Conservation (phyloP, 2,113 vertebrate species). For the Heloderma charlesbogerti region DNA sequence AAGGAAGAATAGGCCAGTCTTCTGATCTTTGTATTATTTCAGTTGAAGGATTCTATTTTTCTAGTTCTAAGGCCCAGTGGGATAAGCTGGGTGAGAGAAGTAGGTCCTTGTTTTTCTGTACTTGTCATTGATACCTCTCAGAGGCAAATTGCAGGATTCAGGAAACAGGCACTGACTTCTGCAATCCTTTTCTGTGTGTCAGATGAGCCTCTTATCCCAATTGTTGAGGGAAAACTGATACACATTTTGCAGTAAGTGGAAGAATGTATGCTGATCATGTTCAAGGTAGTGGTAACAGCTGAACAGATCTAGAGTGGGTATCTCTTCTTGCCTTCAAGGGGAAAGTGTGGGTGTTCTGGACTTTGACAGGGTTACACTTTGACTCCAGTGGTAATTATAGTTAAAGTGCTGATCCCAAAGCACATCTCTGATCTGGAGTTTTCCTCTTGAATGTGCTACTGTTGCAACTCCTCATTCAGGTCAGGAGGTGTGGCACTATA, state of each 20-base stretch:
- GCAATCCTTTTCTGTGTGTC: background rate
- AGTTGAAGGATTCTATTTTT: background rate
- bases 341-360: background rate
- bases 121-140: background rate
- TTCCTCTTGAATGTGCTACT: background rate
- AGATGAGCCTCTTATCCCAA: background rate
- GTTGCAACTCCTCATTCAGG: conserved; percentile 38
- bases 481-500: conserved; percentile 10
- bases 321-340: background rate
- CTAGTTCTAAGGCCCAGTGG: background rate
- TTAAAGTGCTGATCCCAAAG: background rate
- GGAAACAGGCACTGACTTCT: background rate
- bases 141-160: no score
- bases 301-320: background rate
- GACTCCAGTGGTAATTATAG: background rate
- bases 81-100: background rate
- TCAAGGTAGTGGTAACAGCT: background rate
- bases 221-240: background rate
- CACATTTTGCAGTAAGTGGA: background rate
- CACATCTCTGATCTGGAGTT: conserved; percentile 53
- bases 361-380: conserved; percentile 23
- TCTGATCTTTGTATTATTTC: background rate
- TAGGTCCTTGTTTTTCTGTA: background rate
- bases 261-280: background rate
- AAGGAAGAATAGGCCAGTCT: background rate